These are phyloP conservation scores for Peromyscus eremicus DNA, from an alignment of 2,797 vertebrate species.

Conservation along the genomic window DNA sequence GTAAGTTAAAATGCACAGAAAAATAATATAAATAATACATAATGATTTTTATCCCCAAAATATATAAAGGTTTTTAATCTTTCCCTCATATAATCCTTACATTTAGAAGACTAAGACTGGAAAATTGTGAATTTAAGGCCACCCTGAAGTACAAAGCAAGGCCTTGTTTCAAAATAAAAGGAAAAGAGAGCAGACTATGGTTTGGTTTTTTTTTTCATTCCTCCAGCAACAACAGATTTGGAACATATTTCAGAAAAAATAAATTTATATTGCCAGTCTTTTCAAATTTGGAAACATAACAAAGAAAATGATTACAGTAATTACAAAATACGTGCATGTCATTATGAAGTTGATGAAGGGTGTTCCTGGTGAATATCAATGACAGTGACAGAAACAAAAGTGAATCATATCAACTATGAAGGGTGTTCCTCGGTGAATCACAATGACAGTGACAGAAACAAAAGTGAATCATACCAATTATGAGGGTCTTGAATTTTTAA, in stretches of 20 bases:
- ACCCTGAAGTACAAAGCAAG: not conserved
- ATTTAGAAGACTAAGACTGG: not conserved
- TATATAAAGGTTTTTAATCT: not conserved
- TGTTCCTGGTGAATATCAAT: not conserved
- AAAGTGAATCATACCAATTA: not conserved
- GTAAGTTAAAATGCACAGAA: not conserved
- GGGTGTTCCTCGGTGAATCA: not conserved
- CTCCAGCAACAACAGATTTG: not conserved
- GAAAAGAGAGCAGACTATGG: not conserved
- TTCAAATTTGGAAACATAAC: not conserved
- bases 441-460: not conserved
- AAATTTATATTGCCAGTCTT: not conserved
- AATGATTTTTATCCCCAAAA: not conserved
- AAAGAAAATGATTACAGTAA: not conserved
- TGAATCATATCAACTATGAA: not conserved
- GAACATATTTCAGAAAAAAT: not conserved
- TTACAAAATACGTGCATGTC: not conserved
- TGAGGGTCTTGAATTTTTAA: not conserved
- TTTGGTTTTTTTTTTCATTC: not conserved
- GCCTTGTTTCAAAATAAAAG: not conserved
- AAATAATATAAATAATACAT: not conserved
- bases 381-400: not conserved
- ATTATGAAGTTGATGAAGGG: not conserved
- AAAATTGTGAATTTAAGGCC: not conserved
- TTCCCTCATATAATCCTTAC: not conserved